Evolutionary conservation across 1,140 invertebrate genomes (phyloP).

Genomic region (Arion vulgaris): DNA sequence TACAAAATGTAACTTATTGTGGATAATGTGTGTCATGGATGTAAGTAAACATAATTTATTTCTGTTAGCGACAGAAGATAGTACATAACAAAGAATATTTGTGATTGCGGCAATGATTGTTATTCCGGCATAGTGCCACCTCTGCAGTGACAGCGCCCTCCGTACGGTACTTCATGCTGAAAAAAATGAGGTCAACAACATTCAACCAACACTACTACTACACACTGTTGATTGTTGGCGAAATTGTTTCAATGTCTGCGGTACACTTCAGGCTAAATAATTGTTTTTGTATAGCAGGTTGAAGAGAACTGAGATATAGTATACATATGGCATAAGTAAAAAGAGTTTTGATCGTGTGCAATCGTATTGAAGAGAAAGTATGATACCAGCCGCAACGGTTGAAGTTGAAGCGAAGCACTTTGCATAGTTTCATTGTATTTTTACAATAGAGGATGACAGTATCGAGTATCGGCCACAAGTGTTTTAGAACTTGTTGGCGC

Average conservation of each 20-base stretch:
- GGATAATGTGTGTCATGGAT: conserved; percentile 9
- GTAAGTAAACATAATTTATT: neutral
- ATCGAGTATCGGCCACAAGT: neutral
- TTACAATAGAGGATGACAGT: too few relatives aligned
- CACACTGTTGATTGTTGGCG: neutral
- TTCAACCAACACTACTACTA: too few relatives aligned
- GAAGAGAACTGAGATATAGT: neutral
- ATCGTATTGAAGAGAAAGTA: neutral
- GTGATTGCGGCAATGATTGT: neutral
- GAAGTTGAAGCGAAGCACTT: too few relatives aligned
- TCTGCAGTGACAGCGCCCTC: conserved; percentile 30
- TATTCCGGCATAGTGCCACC: neutral
- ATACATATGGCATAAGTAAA: neutral
- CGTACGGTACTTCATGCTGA: neutral
- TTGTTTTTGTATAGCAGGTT: neutral
- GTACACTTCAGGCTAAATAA: neutral
- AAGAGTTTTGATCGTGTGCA: neutral
- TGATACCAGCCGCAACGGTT: neutral
- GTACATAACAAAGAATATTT: neutral
- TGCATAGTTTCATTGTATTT: too few relatives aligned
- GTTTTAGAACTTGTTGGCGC: neutral
- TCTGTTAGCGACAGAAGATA: neutral
- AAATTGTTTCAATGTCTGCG: neutral
- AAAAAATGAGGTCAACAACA: conserved; percentile 33
- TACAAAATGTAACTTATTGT: conserved; percentile 15